Base-by-base conservation (phyloP, 2,797 vertebrate genomes). In the Austrolebias charrua region DNA sequence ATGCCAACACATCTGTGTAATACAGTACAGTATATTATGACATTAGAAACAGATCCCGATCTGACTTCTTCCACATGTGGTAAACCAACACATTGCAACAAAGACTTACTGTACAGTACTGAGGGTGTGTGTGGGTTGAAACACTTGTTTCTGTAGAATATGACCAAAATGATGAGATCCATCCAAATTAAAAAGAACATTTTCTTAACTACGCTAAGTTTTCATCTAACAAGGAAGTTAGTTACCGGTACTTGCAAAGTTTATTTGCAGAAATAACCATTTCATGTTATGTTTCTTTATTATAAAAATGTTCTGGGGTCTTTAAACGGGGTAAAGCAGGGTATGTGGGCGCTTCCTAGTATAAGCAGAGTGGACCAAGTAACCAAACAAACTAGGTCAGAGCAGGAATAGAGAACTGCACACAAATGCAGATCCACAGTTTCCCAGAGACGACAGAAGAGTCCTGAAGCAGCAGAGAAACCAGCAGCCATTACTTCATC, bases 361-460 rank as follows among this genome's bases (percentile, higher is more conserved):
- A 24, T 24, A 1, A 24, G 1, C 64, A 71, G 81, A 84, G 75
- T 54, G 50, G 76, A 86, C 85, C 83, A 83, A 85, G 80, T 84
- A 79, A 75, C 78, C 78, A 77, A 45, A 66, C 79, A 71, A 89
- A 87, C 80, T 90, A 81, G 88, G 86, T 89, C 86, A 89, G 75
- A 73, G n/a, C n/a, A n/a, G 61, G 74, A 83, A 85, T 84, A 89
- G 85, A 88, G 81, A 79, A 24, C 24, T 2, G 24, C 24, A 24
- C 24, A 24, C 24, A 24, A 24, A 24, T 24, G 24, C 24, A 24
- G 24, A 3, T 3, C 24, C 24, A 77, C 80, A 75, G 76, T 75
- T 63, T 45, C 10, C 72, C 55, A 65, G 64, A 61, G 47, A 53
- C 55, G 55, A 73, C 56, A 18, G 44, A 57, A 60, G 57, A 60